Evolutionary conservation across 2,888 invertebrate genomes (phyloP).

Genomic region (Dendrolimus pini): DNA sequence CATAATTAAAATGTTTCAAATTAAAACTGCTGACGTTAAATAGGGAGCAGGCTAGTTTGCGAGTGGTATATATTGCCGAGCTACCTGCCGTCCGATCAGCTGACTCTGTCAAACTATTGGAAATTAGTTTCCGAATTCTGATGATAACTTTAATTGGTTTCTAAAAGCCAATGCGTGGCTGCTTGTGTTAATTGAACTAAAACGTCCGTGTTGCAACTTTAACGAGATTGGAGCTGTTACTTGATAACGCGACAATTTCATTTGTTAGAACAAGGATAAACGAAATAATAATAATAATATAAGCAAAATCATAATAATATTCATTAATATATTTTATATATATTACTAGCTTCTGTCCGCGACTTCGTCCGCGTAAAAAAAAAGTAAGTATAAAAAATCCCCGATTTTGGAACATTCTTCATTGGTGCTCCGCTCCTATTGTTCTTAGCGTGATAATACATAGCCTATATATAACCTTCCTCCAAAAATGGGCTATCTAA

Average conservation of each 20-base stretch:
- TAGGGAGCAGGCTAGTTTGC: slow-evolving; percentile 36
- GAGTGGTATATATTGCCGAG: slow-evolving; percentile 36
- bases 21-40: slow-evolving; percentile 51
- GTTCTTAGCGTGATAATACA: too few species aligned
- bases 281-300: neutral
- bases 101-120: slow-evolving; percentile 68
- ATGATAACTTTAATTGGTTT: slow-evolving; percentile 74
- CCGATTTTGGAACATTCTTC: too few species aligned
- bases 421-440: too few species aligned
- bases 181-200: slow-evolving; percentile 46
- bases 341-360: too few species aligned
- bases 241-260: slow-evolving; percentile 17
- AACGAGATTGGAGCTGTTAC: slow-evolving; percentile 8
- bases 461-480: too few species aligned
- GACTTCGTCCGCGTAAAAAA: too few species aligned
- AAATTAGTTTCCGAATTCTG: slow-evolving; percentile 69
- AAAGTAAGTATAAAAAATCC: too few species aligned
- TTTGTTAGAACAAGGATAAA: slow-evolving; percentile 10
- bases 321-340: neutral
- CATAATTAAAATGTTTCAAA: slow-evolving; percentile 23
- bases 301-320: neutral
- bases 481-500: too few species aligned
- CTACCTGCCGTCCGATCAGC: slow-evolving; percentile 56
- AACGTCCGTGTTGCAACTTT: slow-evolving; percentile 32
- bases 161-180: slow-evolving; percentile 60